These are phyloP conservation scores for Magallana angulata DNA, from an alignment of 1,140 invertebrate genomes.

Conservation along the genomic window DNA sequence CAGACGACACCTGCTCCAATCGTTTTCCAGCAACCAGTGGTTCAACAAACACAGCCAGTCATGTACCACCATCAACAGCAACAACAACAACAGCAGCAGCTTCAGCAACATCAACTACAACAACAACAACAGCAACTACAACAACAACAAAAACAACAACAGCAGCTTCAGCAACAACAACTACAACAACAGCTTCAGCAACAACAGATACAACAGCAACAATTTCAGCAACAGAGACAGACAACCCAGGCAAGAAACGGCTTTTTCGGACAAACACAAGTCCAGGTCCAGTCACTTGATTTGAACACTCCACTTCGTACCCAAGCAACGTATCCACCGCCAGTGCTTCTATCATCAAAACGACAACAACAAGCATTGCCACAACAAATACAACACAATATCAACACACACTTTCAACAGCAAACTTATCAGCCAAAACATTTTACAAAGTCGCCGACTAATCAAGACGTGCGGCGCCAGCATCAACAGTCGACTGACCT, in stretches of 20 bases:
- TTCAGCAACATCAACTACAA: no score
- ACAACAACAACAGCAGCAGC: background rate
- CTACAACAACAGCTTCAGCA: no score
- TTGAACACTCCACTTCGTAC: background rate
- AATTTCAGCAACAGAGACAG: no score
- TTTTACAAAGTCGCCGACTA: background rate
- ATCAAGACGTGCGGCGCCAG: background rate
- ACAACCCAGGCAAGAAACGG: background rate
- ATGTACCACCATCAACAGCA: background rate
- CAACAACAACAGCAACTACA: background rate
- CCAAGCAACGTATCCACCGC: background rate
- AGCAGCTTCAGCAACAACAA: background rate
- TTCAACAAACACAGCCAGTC: background rate
- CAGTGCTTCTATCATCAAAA: background rate
- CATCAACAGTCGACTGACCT: background rate
- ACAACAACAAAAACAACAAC: no score
- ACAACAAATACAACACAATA: background rate
- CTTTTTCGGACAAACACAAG: background rate
- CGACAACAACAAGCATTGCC: background rate
- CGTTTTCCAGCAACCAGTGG: background rate
- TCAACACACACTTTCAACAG: constrained; percentile 5
- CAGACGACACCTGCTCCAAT: background rate
- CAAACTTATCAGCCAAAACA: background rate
- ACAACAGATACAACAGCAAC: no score
- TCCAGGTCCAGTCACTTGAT: background rate